Percentiles rank a stretch among this genome's conserved stretches.
Evolutionary conservation across 2,113 vertebrate genomes (phyloP).

Genomic region (Corythornis vintsioides): DNA sequence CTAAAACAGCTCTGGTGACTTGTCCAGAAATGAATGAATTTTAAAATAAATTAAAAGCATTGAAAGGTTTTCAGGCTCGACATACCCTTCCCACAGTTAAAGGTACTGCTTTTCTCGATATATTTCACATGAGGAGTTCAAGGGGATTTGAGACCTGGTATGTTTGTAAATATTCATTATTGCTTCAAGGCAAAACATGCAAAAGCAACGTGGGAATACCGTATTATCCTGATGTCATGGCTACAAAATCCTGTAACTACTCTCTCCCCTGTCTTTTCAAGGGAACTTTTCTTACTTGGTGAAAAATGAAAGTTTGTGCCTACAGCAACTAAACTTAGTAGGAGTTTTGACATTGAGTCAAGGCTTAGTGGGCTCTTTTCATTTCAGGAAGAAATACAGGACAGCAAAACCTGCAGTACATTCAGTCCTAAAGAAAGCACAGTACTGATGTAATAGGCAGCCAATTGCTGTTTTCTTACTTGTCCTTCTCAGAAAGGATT

Average conservation of each 20-base stretch:
- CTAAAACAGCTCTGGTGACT: neutral
- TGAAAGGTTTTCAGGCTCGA: neutral
- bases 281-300: neutral
- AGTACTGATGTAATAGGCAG: neutral
- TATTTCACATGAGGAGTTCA: neutral
- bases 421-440: slow-evolving; percentile 19
- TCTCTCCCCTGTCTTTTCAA: neutral
- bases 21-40: neutral
- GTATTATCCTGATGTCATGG: neutral
- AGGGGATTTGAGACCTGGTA: neutral
- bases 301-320: neutral
- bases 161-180: neutral
- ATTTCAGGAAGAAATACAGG: slow-evolving; percentile 39
- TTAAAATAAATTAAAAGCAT: neutral
- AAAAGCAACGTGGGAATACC: neutral
- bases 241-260: neutral
- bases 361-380: neutral
- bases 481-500: slow-evolving; percentile 55
- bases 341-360: neutral
- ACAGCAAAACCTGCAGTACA: neutral
- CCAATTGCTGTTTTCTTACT: neutral
- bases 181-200: neutral
- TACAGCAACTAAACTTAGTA: neutral
- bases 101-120: neutral
- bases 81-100: neutral